Conservation (phyloP, 2,888 invertebrate species). For the Mythimna impura region DNA sequence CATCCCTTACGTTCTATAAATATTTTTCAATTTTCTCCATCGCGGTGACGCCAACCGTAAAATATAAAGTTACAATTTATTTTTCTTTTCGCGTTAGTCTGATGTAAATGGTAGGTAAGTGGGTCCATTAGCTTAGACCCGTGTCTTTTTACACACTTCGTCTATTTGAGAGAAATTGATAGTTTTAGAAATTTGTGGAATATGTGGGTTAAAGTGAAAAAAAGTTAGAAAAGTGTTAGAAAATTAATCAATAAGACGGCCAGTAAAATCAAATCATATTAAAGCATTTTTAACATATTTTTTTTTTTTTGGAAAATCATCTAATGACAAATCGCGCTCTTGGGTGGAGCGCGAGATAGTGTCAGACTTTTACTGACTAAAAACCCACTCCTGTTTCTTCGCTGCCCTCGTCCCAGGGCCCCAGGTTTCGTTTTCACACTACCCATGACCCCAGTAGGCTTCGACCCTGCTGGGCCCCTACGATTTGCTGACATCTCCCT, state of each 20-base stretch:
- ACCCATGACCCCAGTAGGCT: too few relatives aligned
- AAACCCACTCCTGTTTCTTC: too few relatives aligned
- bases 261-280: too few relatives aligned
- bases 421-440: too few relatives aligned
- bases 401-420: too few relatives aligned
- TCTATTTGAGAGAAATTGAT: slow-evolving; percentile 41
- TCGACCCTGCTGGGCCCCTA: too few relatives aligned
- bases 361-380: too few relatives aligned
- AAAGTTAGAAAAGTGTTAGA: neutral
- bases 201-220: neutral
- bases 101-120: slow-evolving; percentile 48
- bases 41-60: slow-evolving; percentile 18
- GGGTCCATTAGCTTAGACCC: slow-evolving; percentile 36
- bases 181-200: slow-evolving; percentile 18
- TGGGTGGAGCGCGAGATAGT: too few relatives aligned
- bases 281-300: too few relatives aligned
- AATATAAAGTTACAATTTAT: slow-evolving; percentile 55
- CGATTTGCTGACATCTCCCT: too few relatives aligned
- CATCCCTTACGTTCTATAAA: slow-evolving; percentile 23
- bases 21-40: slow-evolving; percentile 37
- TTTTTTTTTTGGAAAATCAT: too few relatives aligned
- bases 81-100: slow-evolving; percentile 25
- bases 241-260: neutral
- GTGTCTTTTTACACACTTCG: slow-evolving; percentile 40
- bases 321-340: too few relatives aligned